These are phyloP conservation scores for Drosophila sulfurigaster DNA, from an alignment of 1,140 invertebrate species.

Conservation along the genomic window DNA sequence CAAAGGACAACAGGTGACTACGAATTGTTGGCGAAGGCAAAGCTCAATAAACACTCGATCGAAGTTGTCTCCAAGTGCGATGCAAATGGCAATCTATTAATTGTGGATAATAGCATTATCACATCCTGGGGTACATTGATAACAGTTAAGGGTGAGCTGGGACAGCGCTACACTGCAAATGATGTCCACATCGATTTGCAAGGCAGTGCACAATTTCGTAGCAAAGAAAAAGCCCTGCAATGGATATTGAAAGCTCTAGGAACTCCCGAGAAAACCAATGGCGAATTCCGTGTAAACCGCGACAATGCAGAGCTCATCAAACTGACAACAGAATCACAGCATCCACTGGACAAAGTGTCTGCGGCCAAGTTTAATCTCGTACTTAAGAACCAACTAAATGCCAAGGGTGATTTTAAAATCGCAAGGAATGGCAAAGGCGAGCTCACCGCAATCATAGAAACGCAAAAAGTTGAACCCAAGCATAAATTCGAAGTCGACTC, in stretches of 20 bases:
- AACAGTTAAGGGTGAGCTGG: conserved; percentile 67
- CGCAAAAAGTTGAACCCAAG: conserved; percentile 86
- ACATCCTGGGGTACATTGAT: conserved; percentile 74
- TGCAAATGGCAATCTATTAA: conserved; percentile 59
- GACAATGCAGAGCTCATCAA: conserved; percentile 65
- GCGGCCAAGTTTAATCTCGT: conserved; percentile 86
- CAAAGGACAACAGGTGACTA: conserved; percentile 71
- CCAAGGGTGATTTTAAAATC: conserved; percentile 86
- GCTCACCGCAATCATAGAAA: conserved; percentile 85
- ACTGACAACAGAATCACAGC: conserved; percentile 61
- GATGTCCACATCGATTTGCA: conserved; percentile 71
- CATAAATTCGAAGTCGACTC: conserved; percentile 87
- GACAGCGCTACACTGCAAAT: conserved; percentile 62
- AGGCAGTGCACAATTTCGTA: conserved; percentile 56
- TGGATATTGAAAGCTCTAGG: conserved; percentile 72
- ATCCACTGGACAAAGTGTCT: conserved; percentile 75
- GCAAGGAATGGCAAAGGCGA: conserved; percentile 87
- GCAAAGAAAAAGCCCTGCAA: conserved; percentile 63
- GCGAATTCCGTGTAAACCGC: conserved; percentile 52
- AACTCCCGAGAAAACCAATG: conserved; percentile 68
- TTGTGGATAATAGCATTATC: conserved; percentile 60
- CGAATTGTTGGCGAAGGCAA: conserved; percentile 71
- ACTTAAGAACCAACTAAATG: conserved; percentile 86
- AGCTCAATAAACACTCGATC: conserved; percentile 67
- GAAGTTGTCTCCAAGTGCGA: conserved; percentile 64